Evolutionary conservation across 1,140 invertebrate genomes (phyloP).

Genomic region (Zaprionus gabonicus): DNA sequence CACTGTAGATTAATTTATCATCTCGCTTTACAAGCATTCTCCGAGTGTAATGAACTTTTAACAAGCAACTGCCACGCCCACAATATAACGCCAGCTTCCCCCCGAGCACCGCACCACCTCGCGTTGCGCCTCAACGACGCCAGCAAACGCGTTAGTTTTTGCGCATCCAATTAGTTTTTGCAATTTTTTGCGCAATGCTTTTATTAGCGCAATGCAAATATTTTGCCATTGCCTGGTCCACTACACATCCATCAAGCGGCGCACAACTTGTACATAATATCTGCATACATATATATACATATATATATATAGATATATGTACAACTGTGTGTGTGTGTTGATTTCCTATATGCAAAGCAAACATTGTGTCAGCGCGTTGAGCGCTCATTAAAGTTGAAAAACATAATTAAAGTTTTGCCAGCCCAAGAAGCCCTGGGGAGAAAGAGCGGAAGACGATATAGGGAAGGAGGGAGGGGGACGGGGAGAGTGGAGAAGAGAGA

Average conservation of each 20-base stretch:
- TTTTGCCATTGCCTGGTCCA: slow-evolving; percentile 51
- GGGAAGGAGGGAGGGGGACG: not conserved
- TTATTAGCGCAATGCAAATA: slow-evolving; percentile 79
- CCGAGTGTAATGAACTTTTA: slow-evolving; percentile 83
- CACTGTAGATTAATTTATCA: slow-evolving; percentile 82
- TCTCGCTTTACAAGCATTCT: slow-evolving; percentile 82
- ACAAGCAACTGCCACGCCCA: slow-evolving; percentile 69
- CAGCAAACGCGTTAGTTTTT: slow-evolving; percentile 49
- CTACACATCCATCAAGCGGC: slow-evolving; percentile 46
- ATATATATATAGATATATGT: slow-evolving; percentile 1
- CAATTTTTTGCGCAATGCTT: slow-evolving; percentile 61
- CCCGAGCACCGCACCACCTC: not conserved
- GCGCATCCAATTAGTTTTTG: slow-evolving; percentile 79
- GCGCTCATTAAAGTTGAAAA: slow-evolving; percentile 72
- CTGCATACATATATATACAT: not conserved
- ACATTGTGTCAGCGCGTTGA: slow-evolving; percentile 46
- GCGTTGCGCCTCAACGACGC: no score
- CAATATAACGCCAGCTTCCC: slow-evolving; percentile 9
- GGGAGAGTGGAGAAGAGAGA: not conserved
- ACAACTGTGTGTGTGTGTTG: slow-evolving; percentile 1
- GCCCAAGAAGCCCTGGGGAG: slow-evolving; percentile 12
- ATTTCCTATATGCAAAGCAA: slow-evolving; percentile 28
- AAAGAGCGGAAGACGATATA: not conserved
- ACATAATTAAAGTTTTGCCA: slow-evolving; percentile 79
- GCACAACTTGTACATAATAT: slow-evolving; percentile 18